Percentiles rank a stretch among this genome's conserved stretches.
phyloP scores from a whole-genome alignment of 2,797 vertebrate species.

The Rhinophrynus dorsalis region DNA sequence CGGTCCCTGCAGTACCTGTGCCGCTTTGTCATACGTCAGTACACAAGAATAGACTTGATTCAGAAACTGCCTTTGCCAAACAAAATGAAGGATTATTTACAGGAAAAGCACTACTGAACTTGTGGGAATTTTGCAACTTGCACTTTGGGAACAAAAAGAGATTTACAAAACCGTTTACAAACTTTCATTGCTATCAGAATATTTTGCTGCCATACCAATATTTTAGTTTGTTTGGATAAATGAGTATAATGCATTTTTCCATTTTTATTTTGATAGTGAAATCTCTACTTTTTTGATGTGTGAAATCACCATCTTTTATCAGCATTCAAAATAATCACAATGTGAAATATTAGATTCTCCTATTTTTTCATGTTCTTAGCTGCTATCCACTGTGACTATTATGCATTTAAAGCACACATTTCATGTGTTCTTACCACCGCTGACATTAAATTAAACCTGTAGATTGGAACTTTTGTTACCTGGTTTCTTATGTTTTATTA shows the following conservation, averaged over 20 bases:
- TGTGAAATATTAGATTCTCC: conserved; percentile 72
- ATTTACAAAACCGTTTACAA: conserved; percentile 90
- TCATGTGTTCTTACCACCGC: conserved; percentile 68
- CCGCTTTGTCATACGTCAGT: conserved; percentile 96
- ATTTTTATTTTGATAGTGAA: conserved; percentile 59
- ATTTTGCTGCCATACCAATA: conserved; percentile 76
- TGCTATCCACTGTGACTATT: conserved; percentile 83
- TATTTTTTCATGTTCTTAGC: conserved; percentile 69
- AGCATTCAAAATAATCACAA: conserved; percentile 74
- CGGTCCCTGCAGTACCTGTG: conserved; percentile 97
- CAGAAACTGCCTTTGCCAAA: conserved; percentile 99
- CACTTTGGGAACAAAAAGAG: conserved; percentile 87
- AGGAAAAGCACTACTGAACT: conserved; percentile 99
- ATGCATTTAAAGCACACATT: conserved; percentile 81
- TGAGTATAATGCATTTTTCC: conserved; percentile 60
- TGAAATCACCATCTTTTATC: conserved; percentile 70
- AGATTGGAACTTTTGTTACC: conserved; percentile 40
- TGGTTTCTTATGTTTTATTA: conserved; percentile 19
- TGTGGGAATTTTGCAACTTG: conserved; percentile 83
- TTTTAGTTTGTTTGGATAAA: conserved; percentile 70
- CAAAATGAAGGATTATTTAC: conserved; percentile 99
- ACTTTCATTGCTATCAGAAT: conserved; percentile 73
- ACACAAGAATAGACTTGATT: conserved; percentile 97
- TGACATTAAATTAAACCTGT: conserved; percentile 46
- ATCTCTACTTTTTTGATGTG: conserved; percentile 63